Base-by-base conservation (phyloP, 2,888 invertebrate species). In the Drosophila rubida region DNA sequence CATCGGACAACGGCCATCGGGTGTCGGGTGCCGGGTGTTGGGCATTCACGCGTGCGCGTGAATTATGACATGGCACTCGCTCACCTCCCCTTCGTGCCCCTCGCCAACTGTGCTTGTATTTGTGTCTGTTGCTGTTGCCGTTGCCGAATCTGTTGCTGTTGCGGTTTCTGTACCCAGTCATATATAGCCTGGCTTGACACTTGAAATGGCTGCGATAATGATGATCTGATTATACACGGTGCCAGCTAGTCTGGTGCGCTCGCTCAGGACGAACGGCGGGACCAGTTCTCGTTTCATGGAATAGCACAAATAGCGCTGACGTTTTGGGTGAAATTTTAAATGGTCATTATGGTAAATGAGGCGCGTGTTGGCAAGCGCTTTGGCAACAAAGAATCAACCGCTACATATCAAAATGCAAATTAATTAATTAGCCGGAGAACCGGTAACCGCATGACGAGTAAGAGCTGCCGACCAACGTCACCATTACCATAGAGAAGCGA, bases 361-460 rank as follows among this genome's bases (percentile, higher is more conserved):
- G 69, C 68, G 73, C 79, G 69, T 79, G 79, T 78, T 70, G 64
- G 67, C 68, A 64, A 78, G 48, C 63, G 67, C 54, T 55, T 64
- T 50, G 61, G 45, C 67, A 55, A 80, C 64, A 64, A 77, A 80
- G 73, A 49, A 76, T 41, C 48, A 67, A 75, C 69, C 84, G 78
- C 66, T 69, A 71, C 70, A 81, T 69, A 84, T 82, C 77, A 58
- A 78, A 78, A 83, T 85, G 82, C 85, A 87, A 87, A 83, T 85
- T 79, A 85, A 73, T 78, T 82, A 80, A 81, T 78, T 82, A 78
- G 63, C 48, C 46, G 61, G 30, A 61, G 27, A 39, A 59, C 44
- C 59, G 68, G 50, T 45, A 65, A 42, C 48, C 35, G 39, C 8
- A 25, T 59, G 55, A 51, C 39, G 19, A 51, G 45, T 63, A 49